phyloP scores from a whole-genome alignment of 1,140 invertebrate species.

The Magallana gigas region DNA sequence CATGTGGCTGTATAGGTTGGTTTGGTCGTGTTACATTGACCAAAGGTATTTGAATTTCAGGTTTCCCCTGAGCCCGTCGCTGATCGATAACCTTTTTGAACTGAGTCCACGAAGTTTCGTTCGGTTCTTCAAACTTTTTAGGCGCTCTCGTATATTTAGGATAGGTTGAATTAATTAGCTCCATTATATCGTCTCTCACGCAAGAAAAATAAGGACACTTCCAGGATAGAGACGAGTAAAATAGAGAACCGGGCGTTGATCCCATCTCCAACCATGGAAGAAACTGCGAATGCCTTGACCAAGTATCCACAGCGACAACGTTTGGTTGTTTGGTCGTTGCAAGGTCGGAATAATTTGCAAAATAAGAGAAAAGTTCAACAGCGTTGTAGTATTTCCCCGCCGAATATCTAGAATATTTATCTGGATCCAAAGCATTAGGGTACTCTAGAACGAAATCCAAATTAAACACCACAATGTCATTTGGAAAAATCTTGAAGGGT shows the following conservation, averaged over 20 bases:
- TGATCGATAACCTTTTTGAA: conserved; percentile 61
- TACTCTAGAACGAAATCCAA: conserved; percentile 54
- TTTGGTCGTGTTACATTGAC: conserved; percentile 45
- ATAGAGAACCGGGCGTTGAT: conserved; percentile 53
- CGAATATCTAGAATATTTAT: conserved; percentile 53
- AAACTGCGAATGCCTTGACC: conserved; percentile 58
- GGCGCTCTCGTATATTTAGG: conserved; percentile 55
- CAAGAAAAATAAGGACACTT: conserved; percentile 56
- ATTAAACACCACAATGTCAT: conserved; percentile 49
- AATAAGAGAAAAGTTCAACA: conserved; percentile 58
- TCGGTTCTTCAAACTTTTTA: conserved; percentile 50
- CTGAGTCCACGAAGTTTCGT: conserved; percentile 61
- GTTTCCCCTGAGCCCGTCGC: conserved; percentile 48
- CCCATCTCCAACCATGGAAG: conserved; percentile 64
- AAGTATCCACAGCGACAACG: conserved; percentile 49
- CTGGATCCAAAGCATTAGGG: conserved; percentile 57
- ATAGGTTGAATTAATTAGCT: conserved; percentile 50
- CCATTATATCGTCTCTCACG: conserved; percentile 58
- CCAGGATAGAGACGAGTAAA: conserved; percentile 57
- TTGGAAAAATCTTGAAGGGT: conserved; percentile 27
- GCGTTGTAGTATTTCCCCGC: conserved; percentile 60
- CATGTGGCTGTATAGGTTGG: not conserved
- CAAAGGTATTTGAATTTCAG: conserved; percentile 59
- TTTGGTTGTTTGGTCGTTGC: not conserved
- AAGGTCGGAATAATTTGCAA: conserved; percentile 44